A percentile compares a stretch with the other conserved stretches of the same genome.
Conservation (phyloP, 2,797 vertebrate genomes). For the Paedocypris micromegethes region DNA sequence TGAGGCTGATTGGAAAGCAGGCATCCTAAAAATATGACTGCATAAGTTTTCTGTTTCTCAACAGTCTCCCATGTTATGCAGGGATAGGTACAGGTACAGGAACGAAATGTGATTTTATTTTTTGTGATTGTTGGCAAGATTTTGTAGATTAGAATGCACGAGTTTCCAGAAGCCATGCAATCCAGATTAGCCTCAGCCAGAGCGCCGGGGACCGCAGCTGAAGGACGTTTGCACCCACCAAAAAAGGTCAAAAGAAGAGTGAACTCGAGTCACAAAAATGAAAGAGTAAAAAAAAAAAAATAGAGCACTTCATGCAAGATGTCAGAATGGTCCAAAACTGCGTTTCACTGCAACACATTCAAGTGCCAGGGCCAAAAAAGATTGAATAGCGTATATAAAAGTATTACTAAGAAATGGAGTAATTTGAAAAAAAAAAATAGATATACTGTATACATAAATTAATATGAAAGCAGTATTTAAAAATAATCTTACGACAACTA, state of each 20-base stretch:
- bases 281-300: not conserved
- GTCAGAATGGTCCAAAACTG: constrained; percentile 61
- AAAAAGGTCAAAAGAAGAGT: not conserved
- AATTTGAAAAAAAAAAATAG: not conserved
- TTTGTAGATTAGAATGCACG: constrained; percentile 17
- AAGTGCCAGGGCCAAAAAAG: constrained; percentile 10
- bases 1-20: not conserved
- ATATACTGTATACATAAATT: not conserved
- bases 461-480: no score
- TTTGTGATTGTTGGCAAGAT: not conserved
- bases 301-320: constrained; percentile 65
- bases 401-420: constrained; percentile 23
- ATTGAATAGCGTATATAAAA: not conserved
- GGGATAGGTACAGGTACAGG: not conserved
- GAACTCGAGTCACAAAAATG: not conserved
- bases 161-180: constrained; percentile 42
- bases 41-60: not conserved
- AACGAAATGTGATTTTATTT: not conserved
- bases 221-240: not conserved
- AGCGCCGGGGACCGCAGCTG: constrained; percentile 15
- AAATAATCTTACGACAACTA: no score
- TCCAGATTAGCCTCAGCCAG: constrained; percentile 29
- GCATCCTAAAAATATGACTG: not conserved
- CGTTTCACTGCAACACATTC: constrained; percentile 52
- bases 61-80: not conserved